Conservation (phyloP, 2,888 invertebrate species). For the Labia minor region DNA sequence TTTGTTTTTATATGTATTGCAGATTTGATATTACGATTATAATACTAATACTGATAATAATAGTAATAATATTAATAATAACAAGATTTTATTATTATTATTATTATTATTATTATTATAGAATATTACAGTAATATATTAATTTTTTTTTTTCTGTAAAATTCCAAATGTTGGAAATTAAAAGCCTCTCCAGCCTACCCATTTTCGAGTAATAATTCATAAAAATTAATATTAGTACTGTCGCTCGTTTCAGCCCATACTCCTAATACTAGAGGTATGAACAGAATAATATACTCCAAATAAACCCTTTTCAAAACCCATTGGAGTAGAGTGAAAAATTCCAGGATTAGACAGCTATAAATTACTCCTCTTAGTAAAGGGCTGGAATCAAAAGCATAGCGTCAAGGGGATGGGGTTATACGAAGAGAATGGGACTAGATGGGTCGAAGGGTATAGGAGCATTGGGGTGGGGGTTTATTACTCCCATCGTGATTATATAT, state of each 20-base stretch:
- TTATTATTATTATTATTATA: no score
- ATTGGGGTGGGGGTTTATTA: neutral
- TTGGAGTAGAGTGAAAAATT: neutral
- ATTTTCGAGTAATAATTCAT: neutral
- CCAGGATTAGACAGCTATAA: neutral
- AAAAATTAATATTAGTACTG: neutral
- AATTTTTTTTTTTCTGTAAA: neutral
- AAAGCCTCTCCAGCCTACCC: neutral
- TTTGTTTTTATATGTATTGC: no score
- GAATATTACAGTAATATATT: no score
- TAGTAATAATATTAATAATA: no score
- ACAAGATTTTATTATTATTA: no score
- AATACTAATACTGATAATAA: no score
- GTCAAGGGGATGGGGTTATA: no score
- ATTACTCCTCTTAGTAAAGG: neutral
- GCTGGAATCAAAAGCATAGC: neutral
- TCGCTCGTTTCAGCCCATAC: neutral
- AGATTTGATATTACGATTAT: no score
- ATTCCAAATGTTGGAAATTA: neutral
- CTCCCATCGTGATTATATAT: constrained; percentile 3
- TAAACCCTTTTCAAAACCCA: neutral
- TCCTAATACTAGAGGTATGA: neutral
- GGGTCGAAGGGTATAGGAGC: no score
- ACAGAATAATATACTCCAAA: constrained; percentile 7
- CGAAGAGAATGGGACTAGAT: no score